A percentile compares a stretch with the other conserved stretches of the same genome.
These are phyloP conservation scores for Sylvicapra grimmia DNA, from an alignment of 2,113 vertebrate genomes.

Conservation along the genomic window DNA sequence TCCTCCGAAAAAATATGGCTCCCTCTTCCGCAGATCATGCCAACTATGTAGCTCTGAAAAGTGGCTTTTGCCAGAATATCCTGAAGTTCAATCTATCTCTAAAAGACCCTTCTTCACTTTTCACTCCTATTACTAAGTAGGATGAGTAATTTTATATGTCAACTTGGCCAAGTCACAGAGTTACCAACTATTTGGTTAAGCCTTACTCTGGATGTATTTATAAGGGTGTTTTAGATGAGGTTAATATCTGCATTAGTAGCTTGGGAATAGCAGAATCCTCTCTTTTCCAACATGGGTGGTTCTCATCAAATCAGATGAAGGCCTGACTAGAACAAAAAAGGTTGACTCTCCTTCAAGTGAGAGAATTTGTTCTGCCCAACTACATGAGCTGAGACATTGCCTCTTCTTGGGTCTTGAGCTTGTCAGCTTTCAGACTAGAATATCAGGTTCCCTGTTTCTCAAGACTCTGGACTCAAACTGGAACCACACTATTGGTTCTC, in stretches of 20 bases:
- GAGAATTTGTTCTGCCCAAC: background rate
- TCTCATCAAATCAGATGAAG: background rate
- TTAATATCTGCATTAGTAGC: background rate
- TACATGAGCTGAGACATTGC: background rate
- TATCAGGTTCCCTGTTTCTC: background rate
- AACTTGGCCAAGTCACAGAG: background rate
- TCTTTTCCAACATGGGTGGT: too few relatives aligned
- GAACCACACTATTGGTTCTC: background rate
- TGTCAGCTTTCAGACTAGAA: background rate
- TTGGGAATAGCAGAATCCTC: background rate
- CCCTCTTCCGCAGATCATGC: background rate
- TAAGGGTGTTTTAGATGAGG: background rate
- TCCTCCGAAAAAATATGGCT: conserved; percentile 29
- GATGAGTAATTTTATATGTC: background rate
- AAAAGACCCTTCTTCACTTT: background rate
- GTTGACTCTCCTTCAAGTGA: background rate
- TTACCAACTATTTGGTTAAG: background rate
- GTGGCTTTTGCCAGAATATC: background rate
- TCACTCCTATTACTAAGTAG: background rate
- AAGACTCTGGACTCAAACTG: background rate
- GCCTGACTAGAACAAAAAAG: background rate
- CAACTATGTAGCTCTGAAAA: background rate
- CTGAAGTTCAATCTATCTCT: background rate
- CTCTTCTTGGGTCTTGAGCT: background rate
- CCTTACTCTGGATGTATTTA: background rate